Base-by-base conservation (phyloP, 2,113 vertebrate genomes). In the Hylia prasina region DNA sequence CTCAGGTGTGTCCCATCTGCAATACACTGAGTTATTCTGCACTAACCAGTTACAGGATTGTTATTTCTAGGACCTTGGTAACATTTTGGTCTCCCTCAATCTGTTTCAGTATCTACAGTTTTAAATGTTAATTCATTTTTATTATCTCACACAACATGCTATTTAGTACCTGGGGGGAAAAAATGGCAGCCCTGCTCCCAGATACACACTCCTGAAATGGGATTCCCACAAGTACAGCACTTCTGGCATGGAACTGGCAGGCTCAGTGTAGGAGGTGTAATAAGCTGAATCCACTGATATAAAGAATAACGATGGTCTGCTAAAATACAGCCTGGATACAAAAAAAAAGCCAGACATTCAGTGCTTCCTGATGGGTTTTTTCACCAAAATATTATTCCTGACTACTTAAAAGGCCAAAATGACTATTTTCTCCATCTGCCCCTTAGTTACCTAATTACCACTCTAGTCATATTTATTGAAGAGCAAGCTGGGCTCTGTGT, bases 91-190 rank as follows among this genome's bases (percentile, higher is more conserved):
- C 81, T 72, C 37, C 31, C 47, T 84, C 69, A 24, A 50, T 22
- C 51, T 66, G 10, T 28, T 79, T 47, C 30, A 47, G 17, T 28
- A 70, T 31, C 45, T 56, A 51, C 40, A 70, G 15, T 12, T 75
- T 42, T 8, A 78, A 72, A 51, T 35, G 42, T 54, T 23, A 39
- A 57, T n/a, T 78, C 11, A 19, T 25, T 90, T 82, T 66, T n/a
- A 54, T 45, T 64, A n/a, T 61, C 45, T 79, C 37, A 71, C 4
- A 76, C 11, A 61, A 76, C 56, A 66, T 56, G 50, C 50, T 75
- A 48, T 54, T 48, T 8, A 39, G n/a, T 39, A 57, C 50, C 7
- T 44, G 11, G 8, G 23, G 8, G 18, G 1, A 0, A 2, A 13
- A 53, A 25, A 33, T 15, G 19, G 21, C 13, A 65, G 27, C 31